Conservation (phyloP, 2,797 vertebrate genomes). For the Galago senegalensis region DNA sequence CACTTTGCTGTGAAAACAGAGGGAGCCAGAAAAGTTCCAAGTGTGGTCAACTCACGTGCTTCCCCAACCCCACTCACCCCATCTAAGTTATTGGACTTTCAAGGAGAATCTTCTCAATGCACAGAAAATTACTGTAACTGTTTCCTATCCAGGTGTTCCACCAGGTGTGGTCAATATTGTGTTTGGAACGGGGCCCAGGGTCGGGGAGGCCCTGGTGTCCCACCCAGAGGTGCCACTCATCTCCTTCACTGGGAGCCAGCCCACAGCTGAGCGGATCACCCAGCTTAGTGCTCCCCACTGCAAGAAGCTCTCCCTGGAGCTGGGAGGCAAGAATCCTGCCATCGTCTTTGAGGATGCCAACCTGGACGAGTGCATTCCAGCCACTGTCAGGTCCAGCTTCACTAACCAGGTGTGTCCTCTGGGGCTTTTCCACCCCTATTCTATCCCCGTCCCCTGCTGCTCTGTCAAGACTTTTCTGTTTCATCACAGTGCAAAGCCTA, state of each 20-base stretch:
- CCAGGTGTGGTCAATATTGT: slow-evolving; percentile 96
- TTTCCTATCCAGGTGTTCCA: slow-evolving; percentile 92
- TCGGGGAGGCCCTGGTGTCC: slow-evolving; percentile 94
- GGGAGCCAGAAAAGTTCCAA: background rate
- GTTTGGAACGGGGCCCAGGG: slow-evolving; percentile 93
- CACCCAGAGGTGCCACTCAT: slow-evolving; percentile 95
- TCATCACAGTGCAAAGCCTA: background rate
- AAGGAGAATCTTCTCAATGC: background rate
- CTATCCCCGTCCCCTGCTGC: rapidly evolving
- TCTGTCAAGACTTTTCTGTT: background rate
- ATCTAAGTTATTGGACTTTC: background rate
- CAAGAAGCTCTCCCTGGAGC: slow-evolving; percentile 96
- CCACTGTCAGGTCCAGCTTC: slow-evolving; percentile 96
- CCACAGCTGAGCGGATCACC: slow-evolving; percentile 93
- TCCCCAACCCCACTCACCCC: too few relatives aligned
- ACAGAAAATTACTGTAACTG: background rate
- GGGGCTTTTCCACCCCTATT: background rate
- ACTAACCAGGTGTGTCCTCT: slow-evolving; percentile 92
- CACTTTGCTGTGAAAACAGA: background rate
- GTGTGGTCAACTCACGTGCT: background rate
- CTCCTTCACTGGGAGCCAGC: slow-evolving; percentile 97
- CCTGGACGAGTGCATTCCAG: slow-evolving; percentile 93
- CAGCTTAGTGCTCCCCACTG: slow-evolving; percentile 94
- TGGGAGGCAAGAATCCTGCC: slow-evolving; percentile 98
- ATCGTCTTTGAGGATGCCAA: slow-evolving; percentile 96